These are phyloP conservation scores for Tinamus guttatus DNA, from an alignment of 2,113 vertebrate genomes.

Conservation along the genomic window DNA sequence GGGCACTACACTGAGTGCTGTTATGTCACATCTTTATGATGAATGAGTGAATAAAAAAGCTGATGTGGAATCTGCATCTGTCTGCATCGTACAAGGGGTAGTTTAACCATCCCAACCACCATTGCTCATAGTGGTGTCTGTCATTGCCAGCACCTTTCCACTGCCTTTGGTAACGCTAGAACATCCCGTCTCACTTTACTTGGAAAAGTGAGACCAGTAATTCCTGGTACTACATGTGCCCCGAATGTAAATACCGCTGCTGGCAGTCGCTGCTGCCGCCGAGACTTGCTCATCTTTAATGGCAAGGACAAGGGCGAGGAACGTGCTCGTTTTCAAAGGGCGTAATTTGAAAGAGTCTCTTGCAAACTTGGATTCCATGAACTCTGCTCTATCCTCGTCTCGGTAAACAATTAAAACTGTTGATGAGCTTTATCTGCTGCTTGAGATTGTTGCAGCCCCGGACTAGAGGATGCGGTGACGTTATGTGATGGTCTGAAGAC, in stretches of 20 bases:
- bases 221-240: not conserved
- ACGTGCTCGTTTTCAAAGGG: not conserved
- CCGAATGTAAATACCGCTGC: not conserved
- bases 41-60: not conserved
- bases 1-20: not conserved
- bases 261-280: not conserved
- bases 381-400: accelerated
- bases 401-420: accelerated
- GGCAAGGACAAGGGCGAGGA: not conserved
- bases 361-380: not conserved
- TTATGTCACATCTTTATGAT: not conserved
- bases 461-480: accelerated
- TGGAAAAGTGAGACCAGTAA: not conserved
- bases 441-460: accelerated
- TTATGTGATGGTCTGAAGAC: not conserved
- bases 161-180: not conserved
- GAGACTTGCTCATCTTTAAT: not conserved
- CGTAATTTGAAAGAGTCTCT: not conserved
- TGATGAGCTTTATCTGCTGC: not conserved
- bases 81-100: not conserved
- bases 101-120: not conserved
- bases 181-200: not conserved
- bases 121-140: not conserved
- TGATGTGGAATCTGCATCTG: not conserved
- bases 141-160: not conserved